phyloP scores from a whole-genome alignment of 2,797 vertebrate genomes.

The Notamacropus eugenii region DNA sequence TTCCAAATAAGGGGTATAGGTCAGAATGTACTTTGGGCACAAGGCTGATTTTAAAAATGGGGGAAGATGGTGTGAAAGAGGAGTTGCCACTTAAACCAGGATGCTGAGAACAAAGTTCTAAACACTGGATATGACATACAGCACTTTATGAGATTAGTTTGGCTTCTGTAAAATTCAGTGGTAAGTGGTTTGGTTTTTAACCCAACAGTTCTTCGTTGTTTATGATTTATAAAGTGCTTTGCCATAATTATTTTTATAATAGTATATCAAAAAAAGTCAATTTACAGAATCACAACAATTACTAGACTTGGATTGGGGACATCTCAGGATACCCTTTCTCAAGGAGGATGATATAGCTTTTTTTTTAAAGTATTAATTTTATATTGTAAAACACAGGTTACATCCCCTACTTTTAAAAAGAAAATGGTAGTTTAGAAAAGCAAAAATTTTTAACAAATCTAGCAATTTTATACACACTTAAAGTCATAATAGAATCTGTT shows the following conservation, averaged over 20 bases:
- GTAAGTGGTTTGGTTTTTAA: not conserved
- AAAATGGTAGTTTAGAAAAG: not conserved
- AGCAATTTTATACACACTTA: not conserved
- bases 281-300: not conserved
- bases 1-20: not conserved
- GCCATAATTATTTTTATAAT: not conserved
- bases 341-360: not conserved
- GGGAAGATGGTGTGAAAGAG: not conserved
- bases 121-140: not conserved
- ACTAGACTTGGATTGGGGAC: not conserved
- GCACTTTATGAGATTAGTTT: not conserved
- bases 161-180: not conserved
- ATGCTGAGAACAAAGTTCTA: not conserved
- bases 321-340: not conserved
- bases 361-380: not conserved
- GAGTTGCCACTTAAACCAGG: not conserved
- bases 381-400: not conserved
- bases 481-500: not conserved
- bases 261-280: not conserved
- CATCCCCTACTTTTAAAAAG: not conserved
- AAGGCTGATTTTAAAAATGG: not conserved
- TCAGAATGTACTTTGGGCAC: not conserved
- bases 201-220: not conserved
- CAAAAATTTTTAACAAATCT: not conserved
- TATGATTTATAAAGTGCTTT: not conserved